Percentiles rank a stretch among this genome's conserved stretches.
Evolutionary conservation across 2,113 vertebrate species (phyloP).

Genomic region (Hypanus sabinus): DNA sequence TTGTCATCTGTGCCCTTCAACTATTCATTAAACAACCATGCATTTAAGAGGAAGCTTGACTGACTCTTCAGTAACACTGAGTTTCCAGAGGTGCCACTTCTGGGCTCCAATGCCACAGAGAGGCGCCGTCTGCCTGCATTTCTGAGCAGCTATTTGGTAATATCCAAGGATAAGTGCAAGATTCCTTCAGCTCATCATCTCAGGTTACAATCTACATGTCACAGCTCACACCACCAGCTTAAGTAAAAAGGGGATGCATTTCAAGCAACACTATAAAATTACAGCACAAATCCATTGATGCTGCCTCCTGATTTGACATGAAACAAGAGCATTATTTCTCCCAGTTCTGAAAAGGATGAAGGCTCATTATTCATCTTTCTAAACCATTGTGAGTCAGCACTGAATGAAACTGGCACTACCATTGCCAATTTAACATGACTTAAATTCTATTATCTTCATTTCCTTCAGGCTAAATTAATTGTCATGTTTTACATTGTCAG

Average conservation of each 20-base stretch:
- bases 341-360: not conserved
- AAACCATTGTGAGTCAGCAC: not conserved
- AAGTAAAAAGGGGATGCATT: not conserved
- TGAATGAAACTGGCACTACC: not conserved
- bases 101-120: not conserved
- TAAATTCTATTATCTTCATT: conserved; percentile 8
- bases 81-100: not conserved
- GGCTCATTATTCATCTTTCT: not conserved
- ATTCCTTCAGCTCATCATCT: not conserved
- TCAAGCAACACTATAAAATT: not conserved
- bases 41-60: conserved; percentile 2
- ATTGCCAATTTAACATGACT: not conserved
- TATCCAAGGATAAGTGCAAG: not conserved
- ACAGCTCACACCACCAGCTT: not conserved
- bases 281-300: not conserved
- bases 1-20: not conserved
- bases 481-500: not conserved
- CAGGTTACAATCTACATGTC: not conserved
- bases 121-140: not conserved
- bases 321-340: not conserved
- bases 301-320: not conserved
- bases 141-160: no score
- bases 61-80: not conserved
- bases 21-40: not conserved
- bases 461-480: not conserved